phyloP scores from a whole-genome alignment of 2,888 invertebrate genomes.

The Pegoplata infirma region DNA sequence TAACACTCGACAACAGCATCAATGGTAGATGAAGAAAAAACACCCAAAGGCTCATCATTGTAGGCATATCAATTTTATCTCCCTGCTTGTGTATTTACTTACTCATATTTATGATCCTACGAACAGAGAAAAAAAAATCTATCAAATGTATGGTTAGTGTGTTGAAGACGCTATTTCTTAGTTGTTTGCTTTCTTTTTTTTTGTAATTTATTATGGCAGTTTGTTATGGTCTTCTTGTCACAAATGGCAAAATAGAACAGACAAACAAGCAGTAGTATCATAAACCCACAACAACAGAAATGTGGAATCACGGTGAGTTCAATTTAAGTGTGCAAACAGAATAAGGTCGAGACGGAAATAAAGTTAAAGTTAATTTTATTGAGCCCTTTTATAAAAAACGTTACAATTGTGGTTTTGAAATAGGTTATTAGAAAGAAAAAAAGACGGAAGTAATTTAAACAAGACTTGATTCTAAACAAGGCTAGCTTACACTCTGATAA shows the following conservation, averaged over 20 bases:
- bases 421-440: too few species aligned
- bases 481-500: too few species aligned
- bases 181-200: too few species aligned
- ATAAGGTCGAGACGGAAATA: too few species aligned
- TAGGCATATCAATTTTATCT: conserved; percentile 38
- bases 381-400: too few species aligned
- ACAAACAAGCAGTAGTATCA: too few species aligned
- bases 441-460: too few species aligned
- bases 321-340: too few species aligned
- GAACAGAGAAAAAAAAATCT: too few species aligned
- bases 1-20: conserved; percentile 3
- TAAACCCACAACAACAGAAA: neutral
- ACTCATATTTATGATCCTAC: conserved; percentile 28
- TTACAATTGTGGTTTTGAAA: too few species aligned
- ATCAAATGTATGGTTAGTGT: neutral
- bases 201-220: conserved; percentile 76
- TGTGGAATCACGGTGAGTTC: neutral
- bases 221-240: conserved; percentile 75
- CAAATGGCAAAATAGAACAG: conserved; percentile 64
- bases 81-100: neutral
- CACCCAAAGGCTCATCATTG: conserved; percentile 27
- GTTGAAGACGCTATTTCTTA: conserved; percentile 26
- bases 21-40: conserved; percentile 13
- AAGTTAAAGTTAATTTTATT: too few species aligned
- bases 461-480: too few species aligned